Percentiles rank a stretch among this genome's conserved stretches.
phyloP scores from a whole-genome alignment of 2,888 invertebrate species.

The Pterostichus niger region DNA sequence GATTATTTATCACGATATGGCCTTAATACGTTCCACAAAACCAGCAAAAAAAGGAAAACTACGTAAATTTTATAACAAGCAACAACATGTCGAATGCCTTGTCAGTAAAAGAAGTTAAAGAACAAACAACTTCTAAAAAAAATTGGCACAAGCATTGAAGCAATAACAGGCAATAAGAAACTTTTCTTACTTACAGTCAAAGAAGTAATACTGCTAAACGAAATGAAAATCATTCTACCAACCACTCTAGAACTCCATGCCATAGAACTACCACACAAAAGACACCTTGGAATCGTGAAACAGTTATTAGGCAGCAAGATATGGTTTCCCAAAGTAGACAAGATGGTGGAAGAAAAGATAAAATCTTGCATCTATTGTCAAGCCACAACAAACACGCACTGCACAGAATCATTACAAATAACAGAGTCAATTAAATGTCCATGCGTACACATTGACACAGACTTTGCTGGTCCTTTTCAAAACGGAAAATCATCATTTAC shows the following conservation, averaged over 20 bases:
- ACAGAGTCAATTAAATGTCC: conserved; percentile 2
- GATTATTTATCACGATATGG: too few relatives aligned
- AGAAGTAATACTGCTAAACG: background rate
- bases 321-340: conserved; percentile 60
- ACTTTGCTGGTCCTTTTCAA: conserved; percentile 50
- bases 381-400: conserved; percentile 11
- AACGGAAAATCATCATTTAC: conserved; percentile 56
- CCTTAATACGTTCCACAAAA: too few relatives aligned
- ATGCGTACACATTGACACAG: conserved; percentile 39
- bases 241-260: background rate
- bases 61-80: too few relatives aligned
- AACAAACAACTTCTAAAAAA: too few relatives aligned
- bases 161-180: too few relatives aligned
- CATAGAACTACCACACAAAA: conserved; percentile 1
- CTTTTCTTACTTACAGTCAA: too few relatives aligned
- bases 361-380: conserved; percentile 27
- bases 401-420: conserved; percentile 2
- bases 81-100: too few relatives aligned
- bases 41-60: too few relatives aligned
- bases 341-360: conserved; percentile 41
- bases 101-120: too few relatives aligned
- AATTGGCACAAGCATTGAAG: too few relatives aligned
- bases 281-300: conserved; percentile 37
- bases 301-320: conserved; percentile 48
- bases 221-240: conserved; percentile 3